A percentile compares a stretch with the other conserved stretches of the same genome.
phyloP scores from a whole-genome alignment of 1,140 invertebrate genomes.

The Fopius arisanus region DNA sequence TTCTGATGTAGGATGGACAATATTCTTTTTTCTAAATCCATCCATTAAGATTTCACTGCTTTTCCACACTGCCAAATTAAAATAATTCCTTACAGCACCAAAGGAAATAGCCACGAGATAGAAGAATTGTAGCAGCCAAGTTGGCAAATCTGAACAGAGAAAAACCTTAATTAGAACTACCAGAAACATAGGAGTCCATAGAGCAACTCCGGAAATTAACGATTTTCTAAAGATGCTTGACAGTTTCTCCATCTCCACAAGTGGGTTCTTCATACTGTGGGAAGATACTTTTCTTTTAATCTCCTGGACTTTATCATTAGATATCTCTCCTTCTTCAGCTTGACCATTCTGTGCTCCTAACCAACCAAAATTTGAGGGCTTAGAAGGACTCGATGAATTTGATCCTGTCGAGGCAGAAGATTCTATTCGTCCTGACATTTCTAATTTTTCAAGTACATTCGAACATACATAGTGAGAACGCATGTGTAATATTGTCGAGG shows the following conservation, averaged over 20 bases:
- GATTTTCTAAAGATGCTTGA: constrained; percentile 31
- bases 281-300: not conserved
- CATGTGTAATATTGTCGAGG: constrained; percentile 39
- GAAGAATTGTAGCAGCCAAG: constrained; percentile 40
- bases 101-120: constrained; percentile 37
- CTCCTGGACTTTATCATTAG: not conserved
- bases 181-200: constrained; percentile 49
- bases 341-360: too few species aligned
- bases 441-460: constrained; percentile 27
- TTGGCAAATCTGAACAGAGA: constrained; percentile 30
- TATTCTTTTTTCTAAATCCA: constrained; percentile 37
- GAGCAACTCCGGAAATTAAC: constrained; percentile 35
- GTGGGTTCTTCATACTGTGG: not conserved
- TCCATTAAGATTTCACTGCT: constrained; percentile 28
- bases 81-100: constrained; percentile 40
- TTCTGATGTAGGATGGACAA: constrained; percentile 37
- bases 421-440: not conserved
- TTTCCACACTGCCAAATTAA: constrained; percentile 45
- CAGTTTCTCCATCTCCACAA: constrained; percentile 23
- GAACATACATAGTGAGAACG: constrained; percentile 24
- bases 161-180: constrained; percentile 41
- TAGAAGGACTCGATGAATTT: not conserved
- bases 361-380: not conserved
- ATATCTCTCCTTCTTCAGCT: not conserved
- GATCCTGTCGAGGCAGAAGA: not conserved